Percentiles rank a stretch among this genome's conserved stretches.
phyloP scores from a whole-genome alignment of 2,888 invertebrate species.

The Drosophila anomalipes region DNA sequence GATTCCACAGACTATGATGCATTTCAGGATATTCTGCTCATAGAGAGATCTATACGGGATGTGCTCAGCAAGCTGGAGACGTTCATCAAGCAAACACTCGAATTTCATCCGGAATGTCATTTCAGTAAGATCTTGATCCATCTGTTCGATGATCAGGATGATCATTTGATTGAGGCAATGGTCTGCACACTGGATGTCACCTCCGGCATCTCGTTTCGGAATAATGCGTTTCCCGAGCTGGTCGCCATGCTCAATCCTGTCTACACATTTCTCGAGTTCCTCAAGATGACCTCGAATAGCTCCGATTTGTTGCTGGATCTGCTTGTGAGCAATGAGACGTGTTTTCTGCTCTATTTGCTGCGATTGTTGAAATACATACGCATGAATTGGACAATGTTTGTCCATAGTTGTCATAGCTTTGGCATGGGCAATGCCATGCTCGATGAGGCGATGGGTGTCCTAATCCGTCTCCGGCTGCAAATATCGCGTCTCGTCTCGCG shows the following conservation, averaged over 20 bases:
- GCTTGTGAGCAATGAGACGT: constrained; percentile 95
- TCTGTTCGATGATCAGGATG: constrained; percentile 95
- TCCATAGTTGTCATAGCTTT: constrained; percentile 89
- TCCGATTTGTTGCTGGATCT: constrained; percentile 93
- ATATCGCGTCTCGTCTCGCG: constrained; percentile 93
- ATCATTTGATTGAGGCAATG: constrained; percentile 96
- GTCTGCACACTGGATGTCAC: constrained; percentile 95
- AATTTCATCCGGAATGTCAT: constrained; percentile 94
- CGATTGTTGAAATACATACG: constrained; percentile 93
- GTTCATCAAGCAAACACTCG: constrained; percentile 92
- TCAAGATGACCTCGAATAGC: constrained; percentile 93
- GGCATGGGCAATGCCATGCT: constrained; percentile 87
- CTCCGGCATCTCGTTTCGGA: constrained; percentile 92
- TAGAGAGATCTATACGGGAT: constrained; percentile 93
- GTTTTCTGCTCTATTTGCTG: constrained; percentile 93
- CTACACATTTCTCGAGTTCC: constrained; percentile 94
- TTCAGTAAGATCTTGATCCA: constrained; percentile 95
- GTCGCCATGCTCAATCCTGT: constrained; percentile 94
- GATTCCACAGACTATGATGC: constrained; percentile 94
- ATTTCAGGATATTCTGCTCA: constrained; percentile 95
- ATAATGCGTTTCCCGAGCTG: constrained; percentile 92
- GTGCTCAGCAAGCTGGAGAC: constrained; percentile 92
- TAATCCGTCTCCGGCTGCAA: constrained; percentile 91
- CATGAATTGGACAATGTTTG: constrained; percentile 93
- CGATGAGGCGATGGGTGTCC: constrained; percentile 93